phyloP scores from a whole-genome alignment of 2,113 vertebrate species.

The Cephalophus harveyi region DNA sequence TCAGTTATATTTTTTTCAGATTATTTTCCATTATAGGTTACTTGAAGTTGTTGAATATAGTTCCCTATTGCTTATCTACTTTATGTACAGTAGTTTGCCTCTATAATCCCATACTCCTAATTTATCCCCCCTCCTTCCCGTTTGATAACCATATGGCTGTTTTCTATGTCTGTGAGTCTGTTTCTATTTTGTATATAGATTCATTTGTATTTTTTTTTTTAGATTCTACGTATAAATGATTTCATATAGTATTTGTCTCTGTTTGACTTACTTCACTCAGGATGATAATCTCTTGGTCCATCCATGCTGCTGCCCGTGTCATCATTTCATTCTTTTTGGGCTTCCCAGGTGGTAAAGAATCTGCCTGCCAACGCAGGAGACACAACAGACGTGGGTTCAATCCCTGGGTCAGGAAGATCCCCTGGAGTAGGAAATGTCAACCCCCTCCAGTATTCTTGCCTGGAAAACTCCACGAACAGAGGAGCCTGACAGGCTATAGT shows the following conservation, averaged over 20 bases:
- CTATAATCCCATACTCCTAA: not conserved
- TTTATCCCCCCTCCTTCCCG: rapidly evolving
- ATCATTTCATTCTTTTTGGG: not conserved
- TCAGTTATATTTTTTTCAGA: not conserved
- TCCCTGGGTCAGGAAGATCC: not conserved
- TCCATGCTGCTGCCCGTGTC: not conserved
- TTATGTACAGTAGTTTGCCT: not conserved
- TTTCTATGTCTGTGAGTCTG: not conserved
- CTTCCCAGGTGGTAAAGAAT: not conserved
- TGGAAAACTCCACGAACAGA: not conserved
- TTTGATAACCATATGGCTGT: not conserved
- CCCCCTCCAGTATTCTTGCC: not conserved
- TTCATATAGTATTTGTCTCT: not conserved
- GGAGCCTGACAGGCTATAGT: not conserved
- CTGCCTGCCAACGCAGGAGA: not conserved
- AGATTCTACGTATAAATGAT: not conserved
- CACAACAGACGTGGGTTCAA: not conserved
- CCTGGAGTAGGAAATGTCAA: not conserved
- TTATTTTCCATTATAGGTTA: not conserved
- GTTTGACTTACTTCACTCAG: not conserved
- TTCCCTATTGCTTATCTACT: not conserved
- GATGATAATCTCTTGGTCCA: not conserved
- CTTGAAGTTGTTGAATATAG: not conserved
- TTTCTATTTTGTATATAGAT: not conserved
- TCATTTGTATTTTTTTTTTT: not conserved